phyloP scores from a whole-genome alignment of 37 sponge, comb jelly and placozoan genomes.

The Cliona cf. orientalis region DNA sequence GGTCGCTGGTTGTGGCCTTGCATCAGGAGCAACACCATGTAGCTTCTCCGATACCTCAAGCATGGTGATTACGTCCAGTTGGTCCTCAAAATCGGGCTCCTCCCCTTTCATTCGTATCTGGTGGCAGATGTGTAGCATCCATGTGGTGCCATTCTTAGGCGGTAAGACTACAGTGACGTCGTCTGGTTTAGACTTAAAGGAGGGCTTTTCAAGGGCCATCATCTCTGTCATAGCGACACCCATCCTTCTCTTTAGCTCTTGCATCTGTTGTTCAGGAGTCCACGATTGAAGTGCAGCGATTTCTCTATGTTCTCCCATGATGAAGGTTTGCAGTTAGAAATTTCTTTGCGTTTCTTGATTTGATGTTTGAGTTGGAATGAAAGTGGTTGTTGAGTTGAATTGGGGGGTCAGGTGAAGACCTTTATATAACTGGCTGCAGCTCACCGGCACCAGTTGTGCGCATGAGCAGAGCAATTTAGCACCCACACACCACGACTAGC shows the following conservation, averaged over 20 bases:
- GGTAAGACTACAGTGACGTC: slow-evolving; percentile 11
- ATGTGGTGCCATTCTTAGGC: slow-evolving; percentile 25
- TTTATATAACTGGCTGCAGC: too few species aligned
- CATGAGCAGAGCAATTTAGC: too few species aligned
- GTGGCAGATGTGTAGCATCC: slow-evolving; percentile 17
- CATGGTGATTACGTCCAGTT: not conserved
- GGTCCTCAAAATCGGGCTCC: slow-evolving; percentile 34
- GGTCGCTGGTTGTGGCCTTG: not conserved
- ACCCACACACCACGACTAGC: too few species aligned
- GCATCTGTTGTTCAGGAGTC: too few species aligned
- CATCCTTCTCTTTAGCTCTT: not conserved
- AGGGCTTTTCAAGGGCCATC: not conserved
- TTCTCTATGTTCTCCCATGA: too few species aligned
- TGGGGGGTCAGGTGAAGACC: too few species aligned
- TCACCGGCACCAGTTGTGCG: too few species aligned
- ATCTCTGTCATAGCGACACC: not conserved
- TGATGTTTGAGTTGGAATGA: too few species aligned
- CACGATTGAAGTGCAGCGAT: too few species aligned
- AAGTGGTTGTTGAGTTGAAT: too few species aligned
- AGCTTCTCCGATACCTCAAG: not conserved
- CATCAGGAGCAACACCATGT: not conserved
- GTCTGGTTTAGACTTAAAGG: not conserved
- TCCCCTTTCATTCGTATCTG: slow-evolving; percentile 5
- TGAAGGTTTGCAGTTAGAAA: too few species aligned
- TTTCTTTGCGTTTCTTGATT: too few species aligned